Evolutionary conservation across 2,113 vertebrate genomes (phyloP), one percentile per base, ranked within the genome.

Genomic region (Macroglossus sobrinus): DNA sequence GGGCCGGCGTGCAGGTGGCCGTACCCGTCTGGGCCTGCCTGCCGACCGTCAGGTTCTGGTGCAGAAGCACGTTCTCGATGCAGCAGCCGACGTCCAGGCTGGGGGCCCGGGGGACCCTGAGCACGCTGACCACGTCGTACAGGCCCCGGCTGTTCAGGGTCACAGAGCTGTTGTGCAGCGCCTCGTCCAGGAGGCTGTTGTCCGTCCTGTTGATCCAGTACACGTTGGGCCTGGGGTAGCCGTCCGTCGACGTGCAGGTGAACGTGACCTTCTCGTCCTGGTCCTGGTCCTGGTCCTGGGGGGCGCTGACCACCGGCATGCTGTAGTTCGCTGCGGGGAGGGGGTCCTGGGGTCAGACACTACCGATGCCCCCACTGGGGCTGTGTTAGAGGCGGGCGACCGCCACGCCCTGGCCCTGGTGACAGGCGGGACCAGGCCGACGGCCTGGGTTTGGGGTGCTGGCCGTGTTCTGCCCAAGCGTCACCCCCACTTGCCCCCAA

Each of bases 191-290:
- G 72, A 0, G 78, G 2, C 96, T 98, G 92, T 97, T 95, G 97
- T 98, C 97, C 0, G 96, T 98, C 97, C 45, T 95, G 79, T 98
- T 99, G 97, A 98, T 96, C 98, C 98, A 99, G 45, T 98, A 97
- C 76, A 98, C 95, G 0, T 95, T 98, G 13, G 98, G 98, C 30
- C 38, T 0, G 2, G 98, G 98, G 66, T 98, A 99, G 84, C 98
- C 98, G 0, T 98, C 93, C 14, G 10, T 69, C 0, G 98, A 98
- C 3, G 1, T 98, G 96, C 98, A 98, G 8, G 45, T 98, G 92
- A 98, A 98, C 33, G 85, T 98, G 63, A 98, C 85, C 76, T 97
- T 96, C 61, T 96, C 91, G 10, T n/a, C 97, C 47, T 28, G 3
- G 16, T 50, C 47, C 47, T 50, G 47, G 47, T n/a, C n/a, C n/a